Evolutionary conservation across 2,888 invertebrate species (phyloP), one percentile per base, ranked within the genome.

Genomic region (Tenthredo scrophulariae): DNA sequence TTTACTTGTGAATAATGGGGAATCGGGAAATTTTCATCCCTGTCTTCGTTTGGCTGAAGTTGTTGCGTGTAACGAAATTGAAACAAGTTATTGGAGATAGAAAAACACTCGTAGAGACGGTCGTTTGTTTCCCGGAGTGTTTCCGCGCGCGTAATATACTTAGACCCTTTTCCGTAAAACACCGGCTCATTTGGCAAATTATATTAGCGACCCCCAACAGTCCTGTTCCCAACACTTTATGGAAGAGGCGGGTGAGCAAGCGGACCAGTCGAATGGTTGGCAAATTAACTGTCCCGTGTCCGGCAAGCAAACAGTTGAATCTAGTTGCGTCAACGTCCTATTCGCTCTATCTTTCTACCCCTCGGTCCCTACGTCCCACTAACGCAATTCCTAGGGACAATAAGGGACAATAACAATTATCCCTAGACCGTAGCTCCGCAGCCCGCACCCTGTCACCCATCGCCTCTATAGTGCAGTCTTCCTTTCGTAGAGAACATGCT

Each of bases 301-400:
- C 83, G 70, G 67, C 67, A 29, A 83, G 83, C 83, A 83, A 70
- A 83, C 83, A 70, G 83, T 83, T 80, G 80, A 80, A 80, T 80
- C 80, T 80, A 83, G 67, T 83, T 70, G 83, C 83, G 70, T 83
- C 84, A 75, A 75, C 84, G 84, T 77, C 58, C 74, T 50, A 84
- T 50, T 85, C 70, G 75, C 85, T 86, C 77, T 75, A 50, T 85
- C 87, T 54, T 72, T 67, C 65, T 29, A 74, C 29, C 43, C 67
- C 50, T 40, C 40, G n/a, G 77, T 18, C 22, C 79, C 50, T 40
- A 40, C 84, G 85, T 50, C 15, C 83, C 67, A 83, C 65, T 83
- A 83, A 83, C 70, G 83, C 83, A 83, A 83, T 83, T 83, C 70
- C 65, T 83, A 83, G 83, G 83, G 83, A 83, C 83, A 70, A 83